A percentile compares a stretch with the other conserved stretches of the same genome.
Evolutionary conservation across 37 sponge, comb jelly and placozoan species (phyloP).

Genomic region (Oscarella lobularis): DNA sequence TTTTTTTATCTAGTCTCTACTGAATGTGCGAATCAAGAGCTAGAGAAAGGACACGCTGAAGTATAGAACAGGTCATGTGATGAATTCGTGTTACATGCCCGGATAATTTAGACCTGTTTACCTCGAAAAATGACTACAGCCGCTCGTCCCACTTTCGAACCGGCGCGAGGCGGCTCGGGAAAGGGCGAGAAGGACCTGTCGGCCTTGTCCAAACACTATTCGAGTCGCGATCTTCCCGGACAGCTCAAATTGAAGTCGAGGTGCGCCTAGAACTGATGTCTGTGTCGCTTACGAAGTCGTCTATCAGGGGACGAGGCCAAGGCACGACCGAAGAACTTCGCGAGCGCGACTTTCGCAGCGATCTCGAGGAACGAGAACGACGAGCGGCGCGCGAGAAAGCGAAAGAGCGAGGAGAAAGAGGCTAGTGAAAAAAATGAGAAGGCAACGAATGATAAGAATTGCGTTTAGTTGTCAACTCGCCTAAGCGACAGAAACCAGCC

Average conservation of each 20-base stretch:
- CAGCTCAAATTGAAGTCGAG: constrained; percentile 92
- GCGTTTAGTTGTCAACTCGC: too few relatives aligned
- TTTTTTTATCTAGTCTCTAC: too few relatives aligned
- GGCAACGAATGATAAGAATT: not conserved
- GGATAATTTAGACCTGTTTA: not conserved
- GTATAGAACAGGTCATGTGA: too few relatives aligned
- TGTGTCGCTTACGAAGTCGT: not conserved
- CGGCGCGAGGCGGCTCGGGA: constrained; percentile 89
- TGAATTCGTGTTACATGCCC: too few relatives aligned
- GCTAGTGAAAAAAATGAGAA: not conserved
- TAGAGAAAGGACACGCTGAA: too few relatives aligned
- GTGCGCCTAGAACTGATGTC: constrained; percentile 10
- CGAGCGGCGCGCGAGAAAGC: constrained; percentile 22
- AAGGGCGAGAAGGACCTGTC: constrained; percentile 95
- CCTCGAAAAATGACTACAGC: constrained; percentile 81
- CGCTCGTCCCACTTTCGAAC: constrained; percentile 95
- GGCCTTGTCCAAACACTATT: constrained; percentile 95
- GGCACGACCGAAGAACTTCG: constrained; percentile 72
- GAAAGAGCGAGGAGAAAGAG: constrained; percentile 2
- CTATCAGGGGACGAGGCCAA: constrained; percentile 80
- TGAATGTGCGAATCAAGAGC: too few relatives aligned
- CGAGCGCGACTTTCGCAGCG: constrained; percentile 60
- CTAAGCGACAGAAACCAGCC: too few relatives aligned
- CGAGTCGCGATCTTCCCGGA: constrained; percentile 90
- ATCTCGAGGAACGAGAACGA: constrained; percentile 75